Evolutionary conservation across 2,797 vertebrate genomes (phyloP), one percentile per base, ranked within the genome.

Genomic region (Petrocephalus sullivani): DNA sequence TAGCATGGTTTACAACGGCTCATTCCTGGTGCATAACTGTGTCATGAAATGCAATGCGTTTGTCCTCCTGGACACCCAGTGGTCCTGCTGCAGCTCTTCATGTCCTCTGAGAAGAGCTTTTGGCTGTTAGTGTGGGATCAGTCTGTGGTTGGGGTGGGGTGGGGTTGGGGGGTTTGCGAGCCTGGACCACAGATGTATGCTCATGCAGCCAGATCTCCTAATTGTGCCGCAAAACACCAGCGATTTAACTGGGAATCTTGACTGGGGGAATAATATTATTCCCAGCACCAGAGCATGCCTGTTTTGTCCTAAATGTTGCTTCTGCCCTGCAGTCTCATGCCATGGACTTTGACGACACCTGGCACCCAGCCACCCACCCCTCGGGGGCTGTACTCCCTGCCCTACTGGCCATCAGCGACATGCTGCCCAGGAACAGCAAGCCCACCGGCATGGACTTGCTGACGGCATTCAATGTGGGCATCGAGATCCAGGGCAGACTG

Each of bases 271-370:
- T 67, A 4, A 28, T 33, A 33, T 28, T 33, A 75, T 16, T 41
- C 37, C 14, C 67, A 41, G 10, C 0, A 4, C 67, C 12, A 75
- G 67, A 41, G 67, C 78, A 49, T 16, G 78, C 3, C 41, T 82
- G 10, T n/a, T 51, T 21, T 53, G 46, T 82, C 19, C n/a, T 85
- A 57, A 85, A 57, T n/a, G 19, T 57, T 61, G 33, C 58, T 49
- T 2, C 85, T 87, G 86, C 71, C 81, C 67, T 86, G 37, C 93
- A 97, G 97, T 94, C 96, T 89, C 97, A 98, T 91, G 97, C 97
- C 56, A 98, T 98, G 97, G 97, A 98, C 92, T 98, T 98, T 67
- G 97, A 98, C 7, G 97, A 98, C 86, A 98, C 97, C 2, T 98
- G 97, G 97, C 97, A 98, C 90, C 96, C 96, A 9, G 96, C 97